A percentile compares a stretch with the other conserved stretches of the same genome.
Evolutionary conservation across 2,797 vertebrate genomes (phyloP).

Genomic region (Thaleichthys pacificus): DNA sequence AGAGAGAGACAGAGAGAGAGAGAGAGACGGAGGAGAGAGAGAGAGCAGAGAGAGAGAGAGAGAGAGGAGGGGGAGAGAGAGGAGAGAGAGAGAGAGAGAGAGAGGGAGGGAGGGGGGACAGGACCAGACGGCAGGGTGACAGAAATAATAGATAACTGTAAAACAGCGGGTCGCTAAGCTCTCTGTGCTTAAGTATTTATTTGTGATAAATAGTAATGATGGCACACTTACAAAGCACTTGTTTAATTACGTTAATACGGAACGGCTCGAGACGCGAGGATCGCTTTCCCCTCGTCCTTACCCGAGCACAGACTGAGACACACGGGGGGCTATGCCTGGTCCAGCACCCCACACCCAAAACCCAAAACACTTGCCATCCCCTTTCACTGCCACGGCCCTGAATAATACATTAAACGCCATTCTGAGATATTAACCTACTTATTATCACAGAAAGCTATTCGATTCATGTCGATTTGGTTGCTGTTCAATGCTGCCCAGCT

Average conservation of each 20-base stretch:
- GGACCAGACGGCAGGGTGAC: conserved; percentile 48
- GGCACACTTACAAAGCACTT: conserved; percentile 78
- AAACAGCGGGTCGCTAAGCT: conserved; percentile 75
- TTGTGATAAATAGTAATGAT: conserved; percentile 80
- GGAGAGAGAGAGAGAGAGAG: too few species aligned
- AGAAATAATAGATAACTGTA: conserved; percentile 70
- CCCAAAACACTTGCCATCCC: conserved; percentile 70
- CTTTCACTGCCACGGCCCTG: conserved; percentile 58
- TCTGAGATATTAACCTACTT: conserved; percentile 83
- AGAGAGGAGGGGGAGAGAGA: too few species aligned
- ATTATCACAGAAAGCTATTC: conserved; percentile 63
- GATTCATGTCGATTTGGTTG: conserved; percentile 78
- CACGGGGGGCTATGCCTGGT: conserved; percentile 46
- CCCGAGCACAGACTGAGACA: conserved; percentile 51
- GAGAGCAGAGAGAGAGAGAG: too few species aligned
- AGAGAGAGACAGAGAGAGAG: too few species aligned
- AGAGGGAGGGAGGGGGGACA: conserved; percentile 1
- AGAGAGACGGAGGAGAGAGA: conserved; percentile 3
- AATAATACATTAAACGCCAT: conserved; percentile 80
- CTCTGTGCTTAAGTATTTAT: conserved; percentile 79
- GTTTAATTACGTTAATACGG: conserved; percentile 77
- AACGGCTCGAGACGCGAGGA: conserved; percentile 45
- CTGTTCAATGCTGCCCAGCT: conserved; percentile 76
- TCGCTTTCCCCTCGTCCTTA: conserved; percentile 44
- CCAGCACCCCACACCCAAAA: conserved; percentile 25